Conservation (phyloP, 1,140 invertebrate species). For the Hypothenemus hampei region DNA sequence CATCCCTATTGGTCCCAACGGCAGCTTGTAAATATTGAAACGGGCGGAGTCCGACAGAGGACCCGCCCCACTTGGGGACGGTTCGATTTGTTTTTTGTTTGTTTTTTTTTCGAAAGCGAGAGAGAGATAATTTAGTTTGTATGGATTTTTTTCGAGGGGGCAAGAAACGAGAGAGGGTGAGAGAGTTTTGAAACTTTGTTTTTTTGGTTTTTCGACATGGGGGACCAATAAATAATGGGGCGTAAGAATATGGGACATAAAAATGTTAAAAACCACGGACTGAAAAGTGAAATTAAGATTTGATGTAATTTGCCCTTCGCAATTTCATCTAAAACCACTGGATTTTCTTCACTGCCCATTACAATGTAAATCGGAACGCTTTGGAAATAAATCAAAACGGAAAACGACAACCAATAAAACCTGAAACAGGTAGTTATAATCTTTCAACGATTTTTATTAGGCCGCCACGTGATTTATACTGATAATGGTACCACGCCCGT, state of each 20-base stretch:
- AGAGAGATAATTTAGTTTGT: slow-evolving; percentile 21
- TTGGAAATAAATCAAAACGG: too few species aligned
- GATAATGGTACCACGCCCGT: too few species aligned
- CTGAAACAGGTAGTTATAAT: too few species aligned
- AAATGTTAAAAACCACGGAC: too few species aligned
- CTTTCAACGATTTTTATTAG: too few species aligned
- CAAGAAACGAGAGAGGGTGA: not conserved
- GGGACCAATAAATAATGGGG: not conserved
- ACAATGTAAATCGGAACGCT: too few species aligned
- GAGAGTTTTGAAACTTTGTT: not conserved
- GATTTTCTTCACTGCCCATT: too few species aligned
- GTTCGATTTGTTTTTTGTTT: slow-evolving; percentile 27
- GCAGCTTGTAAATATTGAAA: not conserved
- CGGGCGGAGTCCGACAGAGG: not conserved
- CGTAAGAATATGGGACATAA: too few species aligned
- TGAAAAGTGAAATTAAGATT: too few species aligned
- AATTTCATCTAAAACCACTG: not conserved
- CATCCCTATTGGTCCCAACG: slow-evolving; percentile 3
- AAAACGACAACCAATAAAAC: too few species aligned
- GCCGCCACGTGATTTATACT: too few species aligned
- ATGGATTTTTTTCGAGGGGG: slow-evolving; percentile 14
- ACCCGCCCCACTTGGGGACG: not conserved
- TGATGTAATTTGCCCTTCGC: not conserved
- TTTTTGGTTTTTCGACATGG: not conserved
- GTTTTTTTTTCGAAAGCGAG: slow-evolving; percentile 9